Evolutionary conservation across 2,888 invertebrate genomes (phyloP).

Genomic region (Lithophane socia): DNA sequence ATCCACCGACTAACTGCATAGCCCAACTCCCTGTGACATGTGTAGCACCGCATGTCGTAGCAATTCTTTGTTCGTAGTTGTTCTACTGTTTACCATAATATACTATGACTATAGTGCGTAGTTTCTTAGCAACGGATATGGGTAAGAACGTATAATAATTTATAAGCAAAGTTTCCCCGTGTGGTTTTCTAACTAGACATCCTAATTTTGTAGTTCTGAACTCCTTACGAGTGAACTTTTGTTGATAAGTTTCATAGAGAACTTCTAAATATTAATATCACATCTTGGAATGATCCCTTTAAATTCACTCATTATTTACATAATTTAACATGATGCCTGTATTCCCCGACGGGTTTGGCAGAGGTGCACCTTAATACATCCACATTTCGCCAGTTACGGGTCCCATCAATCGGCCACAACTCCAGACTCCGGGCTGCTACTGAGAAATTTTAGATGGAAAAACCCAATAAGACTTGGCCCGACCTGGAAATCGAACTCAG

Average conservation of each 20-base stretch:
- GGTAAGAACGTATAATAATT: conserved; percentile 67
- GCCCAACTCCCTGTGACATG: neutral
- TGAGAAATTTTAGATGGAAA: neutral
- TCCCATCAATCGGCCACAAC: neutral
- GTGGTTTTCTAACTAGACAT: conserved; percentile 69
- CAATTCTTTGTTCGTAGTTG: neutral
- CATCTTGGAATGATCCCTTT: neutral
- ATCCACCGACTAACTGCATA: neutral
- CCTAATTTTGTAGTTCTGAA: conserved; percentile 66
- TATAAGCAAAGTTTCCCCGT: conserved; percentile 70
- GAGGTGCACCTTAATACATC: neutral
- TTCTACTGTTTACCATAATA: neutral
- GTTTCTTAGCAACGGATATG: conserved; percentile 67
- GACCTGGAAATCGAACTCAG: neutral
- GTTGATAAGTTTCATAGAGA: conserved; percentile 22
- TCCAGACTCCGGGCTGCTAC: neutral
- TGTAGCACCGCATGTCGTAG: neutral
- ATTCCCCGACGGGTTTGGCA: neutral
- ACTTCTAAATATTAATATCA: conserved; percentile 38
- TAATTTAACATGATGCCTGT: neutral
- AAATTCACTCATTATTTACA: neutral
- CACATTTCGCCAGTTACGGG: neutral
- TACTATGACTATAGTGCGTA: conserved; percentile 50
- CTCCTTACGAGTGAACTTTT: conserved; percentile 49
- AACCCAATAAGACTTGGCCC: neutral